Evolutionary conservation across 2,113 vertebrate genomes (phyloP).

Genomic region (Otis tarda): DNA sequence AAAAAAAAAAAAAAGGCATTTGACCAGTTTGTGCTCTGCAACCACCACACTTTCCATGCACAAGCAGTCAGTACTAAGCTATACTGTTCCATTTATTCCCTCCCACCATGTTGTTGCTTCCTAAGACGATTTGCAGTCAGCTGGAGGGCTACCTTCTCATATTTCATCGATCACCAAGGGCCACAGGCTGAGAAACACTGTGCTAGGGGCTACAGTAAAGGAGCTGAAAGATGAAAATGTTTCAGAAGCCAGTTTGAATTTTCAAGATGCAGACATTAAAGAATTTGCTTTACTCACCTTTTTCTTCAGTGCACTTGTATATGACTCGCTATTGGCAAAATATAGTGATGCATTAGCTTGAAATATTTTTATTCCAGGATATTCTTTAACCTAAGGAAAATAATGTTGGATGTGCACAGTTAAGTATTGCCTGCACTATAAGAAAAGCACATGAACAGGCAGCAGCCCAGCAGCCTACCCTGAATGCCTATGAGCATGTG

Average conservation of each 20-base stretch:
- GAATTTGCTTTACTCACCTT: conserved; percentile 81
- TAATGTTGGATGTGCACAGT: neutral
- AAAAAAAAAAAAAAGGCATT: neutral
- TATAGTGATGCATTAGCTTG: conserved; percentile 92
- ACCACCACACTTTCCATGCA: neutral
- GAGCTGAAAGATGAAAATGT: neutral
- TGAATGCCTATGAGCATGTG: neutral
- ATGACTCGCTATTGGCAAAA: conserved; percentile 95
- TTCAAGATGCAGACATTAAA: neutral
- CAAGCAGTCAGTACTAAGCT: neutral
- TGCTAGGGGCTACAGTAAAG: neutral
- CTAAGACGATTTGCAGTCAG: neutral
- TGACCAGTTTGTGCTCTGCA: neutral
- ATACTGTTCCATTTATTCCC: neutral
- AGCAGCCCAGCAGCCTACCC: neutral
- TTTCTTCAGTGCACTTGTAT: conserved; percentile 84
- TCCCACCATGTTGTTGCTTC: neutral
- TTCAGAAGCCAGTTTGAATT: neutral
- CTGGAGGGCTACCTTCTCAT: neutral
- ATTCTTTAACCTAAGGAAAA: conserved; percentile 80
- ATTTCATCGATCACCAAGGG: neutral
- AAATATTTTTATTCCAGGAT: conserved; percentile 95
- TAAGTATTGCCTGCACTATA: neutral
- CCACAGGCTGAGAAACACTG: neutral
- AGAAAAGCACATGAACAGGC: neutral